A percentile compares a stretch with the other conserved stretches of the same genome.
phyloP scores from a whole-genome alignment of 1,140 invertebrate genomes.

The Spodoptera frugiperda region DNA sequence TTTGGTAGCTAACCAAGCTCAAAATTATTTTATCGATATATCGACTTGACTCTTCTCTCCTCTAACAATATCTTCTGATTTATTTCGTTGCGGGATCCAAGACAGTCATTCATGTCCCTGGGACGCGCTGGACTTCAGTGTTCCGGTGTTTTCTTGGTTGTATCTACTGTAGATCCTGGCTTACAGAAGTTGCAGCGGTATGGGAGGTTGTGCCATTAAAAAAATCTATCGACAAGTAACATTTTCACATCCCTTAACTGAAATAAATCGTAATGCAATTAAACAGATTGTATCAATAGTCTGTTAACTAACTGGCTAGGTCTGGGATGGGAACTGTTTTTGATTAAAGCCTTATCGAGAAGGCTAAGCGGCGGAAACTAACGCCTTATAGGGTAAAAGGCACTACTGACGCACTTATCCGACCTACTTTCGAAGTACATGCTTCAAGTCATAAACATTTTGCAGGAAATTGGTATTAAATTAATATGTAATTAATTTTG shows the following conservation, averaged over 20 bases:
- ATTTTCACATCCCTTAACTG: conserved; percentile 11
- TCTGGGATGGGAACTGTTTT: conserved; percentile 30
- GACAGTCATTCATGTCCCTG: too few species aligned
- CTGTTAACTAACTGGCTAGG: conserved; percentile 42
- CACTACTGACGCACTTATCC: conserved; percentile 65
- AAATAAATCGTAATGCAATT: neutral
- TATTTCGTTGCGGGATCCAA: too few species aligned
- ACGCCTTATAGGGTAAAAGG: conserved; percentile 71
- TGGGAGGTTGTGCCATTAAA: too few species aligned
- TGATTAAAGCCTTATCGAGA: conserved; percentile 20
- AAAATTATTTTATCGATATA: conserved; percentile 31
- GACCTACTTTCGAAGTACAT: conserved; percentile 74
- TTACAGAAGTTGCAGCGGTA: too few species aligned
- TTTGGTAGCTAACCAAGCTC: too few species aligned
- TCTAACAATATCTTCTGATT: too few species aligned
- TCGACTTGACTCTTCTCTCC: too few species aligned
- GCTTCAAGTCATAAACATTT: conserved; percentile 37
- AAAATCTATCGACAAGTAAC: too few species aligned
- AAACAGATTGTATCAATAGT: conserved; percentile 8
- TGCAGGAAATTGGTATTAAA: conserved; percentile 3
- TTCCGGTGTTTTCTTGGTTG: too few species aligned
- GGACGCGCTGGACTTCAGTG: too few species aligned
- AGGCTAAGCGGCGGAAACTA: conserved; percentile 66
- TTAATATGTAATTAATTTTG: too few species aligned
- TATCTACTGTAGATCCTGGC: too few species aligned